Percentiles rank a stretch among this genome's conserved stretches.
Evolutionary conservation across 2,797 vertebrate species (phyloP).

Genomic region (Tapirus indicus): DNA sequence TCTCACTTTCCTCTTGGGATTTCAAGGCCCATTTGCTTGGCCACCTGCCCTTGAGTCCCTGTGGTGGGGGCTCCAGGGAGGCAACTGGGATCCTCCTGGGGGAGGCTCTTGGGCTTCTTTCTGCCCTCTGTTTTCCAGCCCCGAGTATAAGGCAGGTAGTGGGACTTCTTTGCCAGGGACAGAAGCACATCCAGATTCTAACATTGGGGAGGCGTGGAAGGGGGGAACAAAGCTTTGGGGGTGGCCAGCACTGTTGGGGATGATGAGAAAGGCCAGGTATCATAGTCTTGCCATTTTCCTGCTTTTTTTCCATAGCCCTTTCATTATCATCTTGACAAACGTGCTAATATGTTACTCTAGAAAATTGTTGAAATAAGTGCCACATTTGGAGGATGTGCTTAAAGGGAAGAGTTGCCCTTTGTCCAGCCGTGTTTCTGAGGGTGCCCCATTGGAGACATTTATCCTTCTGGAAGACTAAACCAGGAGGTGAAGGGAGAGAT

Average conservation of each 20-base stretch:
- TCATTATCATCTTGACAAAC: neutral
- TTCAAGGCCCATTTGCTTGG: neutral
- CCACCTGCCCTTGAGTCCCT: neutral
- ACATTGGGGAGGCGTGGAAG: neutral
- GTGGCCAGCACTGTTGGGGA: neutral
- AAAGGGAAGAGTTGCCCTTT: neutral
- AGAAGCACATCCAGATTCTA: neutral
- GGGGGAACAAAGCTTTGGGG: neutral
- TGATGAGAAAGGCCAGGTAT: neutral
- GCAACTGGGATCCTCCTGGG: neutral
- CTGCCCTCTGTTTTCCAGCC: neutral
- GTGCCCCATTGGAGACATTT: neutral
- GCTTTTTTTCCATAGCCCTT: neutral
- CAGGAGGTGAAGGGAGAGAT: neutral
- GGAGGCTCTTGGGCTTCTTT: neutral
- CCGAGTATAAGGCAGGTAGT: neutral
- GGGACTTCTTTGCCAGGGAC: neutral
- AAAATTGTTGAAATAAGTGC: neutral
- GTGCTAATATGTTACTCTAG: neutral
- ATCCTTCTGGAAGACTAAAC: conserved; percentile 3
- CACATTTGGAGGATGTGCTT: neutral
- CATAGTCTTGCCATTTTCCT: neutral
- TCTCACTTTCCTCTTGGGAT: neutral
- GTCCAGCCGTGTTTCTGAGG: neutral
- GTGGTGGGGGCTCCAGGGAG: neutral